A percentile compares a stretch with the other conserved stretches of the same genome.
Evolutionary conservation across 2,797 vertebrate genomes (phyloP).

Genomic region (Enteromius fasciolatus): DNA sequence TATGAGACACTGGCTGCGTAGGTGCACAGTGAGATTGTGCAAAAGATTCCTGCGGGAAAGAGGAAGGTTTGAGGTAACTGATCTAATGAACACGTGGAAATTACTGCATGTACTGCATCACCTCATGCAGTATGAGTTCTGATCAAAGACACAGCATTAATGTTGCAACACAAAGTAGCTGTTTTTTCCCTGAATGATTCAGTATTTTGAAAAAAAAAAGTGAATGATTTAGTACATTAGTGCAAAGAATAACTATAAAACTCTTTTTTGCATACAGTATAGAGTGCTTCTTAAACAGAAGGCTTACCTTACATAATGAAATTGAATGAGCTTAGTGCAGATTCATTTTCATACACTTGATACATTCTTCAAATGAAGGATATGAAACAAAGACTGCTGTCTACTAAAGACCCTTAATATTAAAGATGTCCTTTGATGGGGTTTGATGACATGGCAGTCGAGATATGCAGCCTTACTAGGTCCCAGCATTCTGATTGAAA

Average conservation of each 20-base stretch:
- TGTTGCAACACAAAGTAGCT: not conserved
- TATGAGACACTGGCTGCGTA: slow-evolving; percentile 86
- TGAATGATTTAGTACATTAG: not conserved
- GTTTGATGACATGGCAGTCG: not conserved
- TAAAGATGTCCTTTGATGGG: not conserved
- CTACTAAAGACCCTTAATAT: not conserved
- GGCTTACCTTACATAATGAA: not conserved
- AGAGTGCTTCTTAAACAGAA: not conserved
- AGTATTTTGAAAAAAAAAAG: not conserved
- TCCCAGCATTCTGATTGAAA: not conserved
- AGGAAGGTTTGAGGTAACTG: slow-evolving; percentile 24
- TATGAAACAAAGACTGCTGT: not conserved
- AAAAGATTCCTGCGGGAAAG: slow-evolving; percentile 82
- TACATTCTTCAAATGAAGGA: not conserved
- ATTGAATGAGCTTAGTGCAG: not conserved
- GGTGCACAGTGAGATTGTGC: slow-evolving; percentile 87
- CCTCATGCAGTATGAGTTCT: not conserved
- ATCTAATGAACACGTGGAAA: not conserved
- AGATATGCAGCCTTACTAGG: not conserved
- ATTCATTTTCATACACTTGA: not conserved
- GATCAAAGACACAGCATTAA: not conserved
- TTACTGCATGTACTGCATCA: too few relatives aligned
- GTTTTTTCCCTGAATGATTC: not conserved
- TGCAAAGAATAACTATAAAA: not conserved
- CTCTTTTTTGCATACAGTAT: not conserved